Evolutionary conservation across 1,140 invertebrate genomes (phyloP), one percentile per base, ranked within the genome.

Genomic region (Oreohelix idahoensis): DNA sequence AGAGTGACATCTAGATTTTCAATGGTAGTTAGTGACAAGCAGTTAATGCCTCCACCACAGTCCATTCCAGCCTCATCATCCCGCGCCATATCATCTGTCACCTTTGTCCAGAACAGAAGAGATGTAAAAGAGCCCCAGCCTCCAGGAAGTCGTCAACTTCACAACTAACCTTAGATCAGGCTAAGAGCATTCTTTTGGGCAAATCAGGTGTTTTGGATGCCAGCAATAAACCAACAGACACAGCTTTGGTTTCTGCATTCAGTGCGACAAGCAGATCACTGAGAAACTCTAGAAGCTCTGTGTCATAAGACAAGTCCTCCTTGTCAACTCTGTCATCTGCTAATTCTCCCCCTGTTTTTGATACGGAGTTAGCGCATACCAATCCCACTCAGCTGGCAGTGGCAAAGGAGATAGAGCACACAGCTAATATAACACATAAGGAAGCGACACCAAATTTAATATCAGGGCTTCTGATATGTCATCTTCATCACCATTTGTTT

Each of bases 101-200:
- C 38, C 15, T 42, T 29, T 42, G 26, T 36, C 38, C 71, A n/a
- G 11, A 4, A 35, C 26, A 20, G 29, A 17, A 17, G 29, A 66
- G 63, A 66, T 66, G 8, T n/a, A 66, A 66, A 17, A 35, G 63
- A 32, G 29, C 20, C 29, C 11, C n/a, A 35, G 17, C 8, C 29
- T 66, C 20, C 29, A 66, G n/a, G 35, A 83, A 69, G 84, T n/a
- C 81, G 26, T 83, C 85, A 15, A 75, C 84, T 32, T 79, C 86
- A 38, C 88, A 90, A 66, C 39, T 90, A 78, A 89, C 87, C 5
- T 63, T 90, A n/a, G 87, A 88, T 53, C 87, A 89, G 73, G 89
- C 89, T 51, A 90, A 90, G 80, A 86, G 87, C 69, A 90, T 90
- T 79, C 84, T 90, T 10, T 63, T 87, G 29, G 89, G 89, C 29